These are phyloP conservation scores for Phasianus colchicus DNA, from an alignment of 2,113 vertebrate genomes.

Conservation along the genomic window DNA sequence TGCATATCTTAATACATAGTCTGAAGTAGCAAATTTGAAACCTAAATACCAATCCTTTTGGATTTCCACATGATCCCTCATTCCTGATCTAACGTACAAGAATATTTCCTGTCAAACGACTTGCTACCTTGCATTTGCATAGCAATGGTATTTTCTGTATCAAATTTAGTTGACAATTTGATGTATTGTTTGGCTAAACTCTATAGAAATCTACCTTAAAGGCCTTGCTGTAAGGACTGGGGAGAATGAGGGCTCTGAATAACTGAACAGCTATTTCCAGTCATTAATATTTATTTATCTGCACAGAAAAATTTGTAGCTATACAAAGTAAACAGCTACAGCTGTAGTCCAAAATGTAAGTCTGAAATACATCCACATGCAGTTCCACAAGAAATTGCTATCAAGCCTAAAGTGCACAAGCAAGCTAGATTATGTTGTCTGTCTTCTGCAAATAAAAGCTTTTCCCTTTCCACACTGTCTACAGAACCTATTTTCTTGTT, in stretches of 20 bases:
- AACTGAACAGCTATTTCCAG: background rate
- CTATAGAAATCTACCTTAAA: background rate
- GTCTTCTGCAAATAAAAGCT: background rate
- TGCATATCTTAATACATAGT: background rate
- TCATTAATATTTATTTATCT: background rate
- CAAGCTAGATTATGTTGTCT: background rate
- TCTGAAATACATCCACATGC: background rate
- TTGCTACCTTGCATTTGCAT: background rate
- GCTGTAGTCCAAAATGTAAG: background rate
- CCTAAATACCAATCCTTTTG: background rate
- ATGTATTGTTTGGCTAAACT: background rate
- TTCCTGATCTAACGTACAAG: background rate
- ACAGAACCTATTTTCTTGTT: background rate
- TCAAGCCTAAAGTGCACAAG: background rate
- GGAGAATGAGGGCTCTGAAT: background rate
- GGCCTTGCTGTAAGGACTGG: background rate
- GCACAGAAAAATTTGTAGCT: background rate
- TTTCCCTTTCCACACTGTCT: background rate
- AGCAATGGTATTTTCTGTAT: background rate
- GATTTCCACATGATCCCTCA: background rate
- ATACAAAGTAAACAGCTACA: background rate
- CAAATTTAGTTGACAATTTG: background rate
- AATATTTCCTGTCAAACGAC: background rate
- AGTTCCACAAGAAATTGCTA: background rate
- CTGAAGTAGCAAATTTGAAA: background rate